These are phyloP conservation scores for Drosophila ustulata DNA, from an alignment of 2,888 invertebrate genomes.

Conservation along the genomic window DNA sequence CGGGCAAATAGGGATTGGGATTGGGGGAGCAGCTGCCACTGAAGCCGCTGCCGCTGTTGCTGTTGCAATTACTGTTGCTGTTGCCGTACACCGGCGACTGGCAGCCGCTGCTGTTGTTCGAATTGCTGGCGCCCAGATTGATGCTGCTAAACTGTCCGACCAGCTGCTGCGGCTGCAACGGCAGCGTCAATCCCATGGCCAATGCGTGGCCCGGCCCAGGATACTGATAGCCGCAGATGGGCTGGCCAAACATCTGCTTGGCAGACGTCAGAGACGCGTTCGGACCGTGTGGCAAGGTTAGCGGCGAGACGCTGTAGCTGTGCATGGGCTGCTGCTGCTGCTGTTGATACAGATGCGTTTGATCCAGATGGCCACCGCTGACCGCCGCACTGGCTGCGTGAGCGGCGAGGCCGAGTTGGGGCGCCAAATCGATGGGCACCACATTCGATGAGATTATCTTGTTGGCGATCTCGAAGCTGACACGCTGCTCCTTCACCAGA, in stretches of 20 bases:
- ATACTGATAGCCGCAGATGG: conserved; percentile 67
- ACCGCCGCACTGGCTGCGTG: conserved; percentile 85
- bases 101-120: conserved; percentile 82
- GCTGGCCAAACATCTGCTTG: conserved; percentile 75
- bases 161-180: conserved; percentile 60
- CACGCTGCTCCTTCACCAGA: conserved; percentile 85
- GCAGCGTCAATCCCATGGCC: conserved; percentile 39
- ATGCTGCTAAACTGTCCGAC: conserved; percentile 81
- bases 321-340: conserved; percentile 83
- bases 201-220: conserved; percentile 15
- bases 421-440: conserved; percentile 86
- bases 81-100: conserved; percentile 86
- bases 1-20: conserved; percentile 82
- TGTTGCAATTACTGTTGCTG: conserved; percentile 73
- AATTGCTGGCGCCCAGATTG: conserved; percentile 66
- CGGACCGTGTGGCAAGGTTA: conserved; percentile 72
- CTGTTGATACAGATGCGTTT: conserved; percentile 56
- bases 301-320: conserved; percentile 83
- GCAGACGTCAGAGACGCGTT: conserved; percentile 65
- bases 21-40: conserved; percentile 84
- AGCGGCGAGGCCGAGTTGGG: conserved; percentile 86
- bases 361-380: conserved; percentile 78
- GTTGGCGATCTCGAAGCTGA: conserved; percentile 84
- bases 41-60: conserved; percentile 80
- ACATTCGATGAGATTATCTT: conserved; percentile 85